Evolutionary conservation across 2,888 invertebrate species (phyloP), one percentile per base, ranked within the genome.

Genomic region (Oxystoma pomonae): DNA sequence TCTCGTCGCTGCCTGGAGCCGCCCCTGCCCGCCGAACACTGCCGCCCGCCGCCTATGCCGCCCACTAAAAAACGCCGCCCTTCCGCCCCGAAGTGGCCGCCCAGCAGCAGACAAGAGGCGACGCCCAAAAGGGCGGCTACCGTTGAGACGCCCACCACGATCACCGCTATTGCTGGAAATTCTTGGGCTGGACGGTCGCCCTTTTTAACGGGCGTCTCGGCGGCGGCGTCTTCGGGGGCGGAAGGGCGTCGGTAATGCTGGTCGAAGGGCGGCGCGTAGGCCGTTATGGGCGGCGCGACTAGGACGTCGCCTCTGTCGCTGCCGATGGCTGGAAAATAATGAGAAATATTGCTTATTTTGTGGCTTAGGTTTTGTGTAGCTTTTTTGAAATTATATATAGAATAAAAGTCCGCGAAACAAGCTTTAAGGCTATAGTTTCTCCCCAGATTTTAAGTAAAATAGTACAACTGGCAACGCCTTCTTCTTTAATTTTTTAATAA

Each of bases 21-120:
- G n/a, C 19, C 53, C 12, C 50, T 50, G 12, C 50, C n/a, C 50
- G 12, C 50, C 53, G 17, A 53, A 53, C 53, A 19, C 53, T 16
- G 7, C 53, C 53, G 53, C 17, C 17, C 53, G 5, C 53, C 12
- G n/a, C n/a, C n/a, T n/a, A n/a, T n/a, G n/a, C n/a, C n/a, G n/a
- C n/a, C n/a, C n/a, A n/a, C n/a, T 35, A 35, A 12, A 35, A 35
- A 53, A 9, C 53, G 53, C 53, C 53, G 16, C 17, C 53, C 53
- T 16, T 53, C 19, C 63, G 18, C 56, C 50, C 20, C 49, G 65
- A 17, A 65, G 51, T 57, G 50, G 19, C 58, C 61, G 49, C 65
- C 63, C 62, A 65, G 61, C 62, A 67, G 64, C 62, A 67, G 65
- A 64, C 67, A 67, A 60, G 67, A 65, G 60, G 65, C 67, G 61